phyloP scores from a whole-genome alignment of 2,113 vertebrate genomes.

The Ptilorrhoa leucosticta region DNA sequence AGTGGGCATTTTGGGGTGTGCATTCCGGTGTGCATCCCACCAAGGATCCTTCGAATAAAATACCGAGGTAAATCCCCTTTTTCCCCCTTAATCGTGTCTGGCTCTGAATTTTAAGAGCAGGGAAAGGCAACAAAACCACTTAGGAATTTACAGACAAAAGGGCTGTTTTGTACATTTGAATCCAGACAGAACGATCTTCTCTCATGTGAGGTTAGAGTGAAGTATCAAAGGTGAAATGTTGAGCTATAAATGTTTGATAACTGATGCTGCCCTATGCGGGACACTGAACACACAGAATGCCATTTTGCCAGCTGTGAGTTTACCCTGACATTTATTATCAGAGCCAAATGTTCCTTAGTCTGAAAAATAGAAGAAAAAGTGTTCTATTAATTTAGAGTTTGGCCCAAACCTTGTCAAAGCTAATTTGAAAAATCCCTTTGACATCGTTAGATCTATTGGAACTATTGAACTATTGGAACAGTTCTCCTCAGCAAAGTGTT shows the following conservation, averaged over 20 bases:
- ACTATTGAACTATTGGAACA: background rate
- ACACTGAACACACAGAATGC: background rate
- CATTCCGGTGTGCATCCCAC: too few species aligned
- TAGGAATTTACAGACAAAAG: background rate
- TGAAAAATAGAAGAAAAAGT: background rate
- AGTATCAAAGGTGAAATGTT: background rate
- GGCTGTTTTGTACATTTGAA: background rate
- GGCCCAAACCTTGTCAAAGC: background rate
- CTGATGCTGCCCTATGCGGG: background rate
- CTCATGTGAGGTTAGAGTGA: background rate
- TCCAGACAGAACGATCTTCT: background rate
- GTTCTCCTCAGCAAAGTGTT: background rate
- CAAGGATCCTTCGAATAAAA: too few species aligned
- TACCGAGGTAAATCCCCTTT: too few species aligned
- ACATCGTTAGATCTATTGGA: background rate
- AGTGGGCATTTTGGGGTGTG: too few species aligned
- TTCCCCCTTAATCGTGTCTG: too few species aligned
- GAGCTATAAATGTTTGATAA: background rate
- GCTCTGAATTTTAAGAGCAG: too few species aligned
- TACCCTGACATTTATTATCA: background rate
- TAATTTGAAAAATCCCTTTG: background rate
- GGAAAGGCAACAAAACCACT: too few species aligned
- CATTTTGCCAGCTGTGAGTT: background rate
- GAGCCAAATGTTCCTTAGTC: background rate
- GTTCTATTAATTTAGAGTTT: background rate